These are phyloP conservation scores for Drosophila kuntzei DNA, from an alignment of 2,888 invertebrate species.

Conservation along the genomic window DNA sequence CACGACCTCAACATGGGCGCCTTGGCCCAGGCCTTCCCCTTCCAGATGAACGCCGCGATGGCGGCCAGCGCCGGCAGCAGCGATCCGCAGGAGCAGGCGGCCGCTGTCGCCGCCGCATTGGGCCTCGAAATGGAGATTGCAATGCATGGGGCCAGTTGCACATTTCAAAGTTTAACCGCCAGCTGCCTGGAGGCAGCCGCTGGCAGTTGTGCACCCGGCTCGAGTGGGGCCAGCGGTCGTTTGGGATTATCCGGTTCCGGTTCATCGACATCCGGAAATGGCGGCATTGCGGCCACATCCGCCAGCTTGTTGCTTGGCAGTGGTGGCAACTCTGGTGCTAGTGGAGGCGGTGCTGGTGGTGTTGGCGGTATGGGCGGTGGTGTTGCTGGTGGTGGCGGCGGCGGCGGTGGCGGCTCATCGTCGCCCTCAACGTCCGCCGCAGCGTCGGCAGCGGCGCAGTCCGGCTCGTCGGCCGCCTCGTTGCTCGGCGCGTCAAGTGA, in stretches of 20 bases:
- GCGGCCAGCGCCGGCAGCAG: conserved; percentile 81
- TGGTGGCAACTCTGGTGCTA: conserved; percentile 29
- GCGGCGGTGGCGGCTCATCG: conserved; percentile 73
- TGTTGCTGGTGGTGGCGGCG: conserved; percentile 58
- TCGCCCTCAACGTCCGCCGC: conserved; percentile 79
- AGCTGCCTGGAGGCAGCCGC: conserved; percentile 73
- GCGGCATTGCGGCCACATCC: conserved; percentile 61
- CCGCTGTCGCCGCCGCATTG: conserved; percentile 81
- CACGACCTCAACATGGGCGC: conserved; percentile 83
- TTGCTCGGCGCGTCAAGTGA: conserved; percentile 86
- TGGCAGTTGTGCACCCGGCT: conserved; percentile 58
- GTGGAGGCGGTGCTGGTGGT: conserved; percentile 60
- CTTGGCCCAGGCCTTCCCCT: conserved; percentile 85
- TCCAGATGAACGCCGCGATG: conserved; percentile 84
- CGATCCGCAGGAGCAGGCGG: conserved; percentile 83
- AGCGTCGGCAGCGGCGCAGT: conserved; percentile 79
- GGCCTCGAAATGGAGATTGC: conserved; percentile 83
- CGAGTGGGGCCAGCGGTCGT: conserved; percentile 60
- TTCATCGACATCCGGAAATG: conserved; percentile 85
- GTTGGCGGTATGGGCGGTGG: conserved; percentile 40
- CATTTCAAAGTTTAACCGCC: conserved; percentile 69
- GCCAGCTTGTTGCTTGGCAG: conserved; percentile 69
- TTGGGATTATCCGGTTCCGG: conserved; percentile 60
- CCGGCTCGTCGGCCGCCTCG: conserved; percentile 81
- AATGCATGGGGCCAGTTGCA: conserved; percentile 73